phyloP scores from a whole-genome alignment of 2,113 vertebrate genomes.

The Carassius auratus region DNA sequence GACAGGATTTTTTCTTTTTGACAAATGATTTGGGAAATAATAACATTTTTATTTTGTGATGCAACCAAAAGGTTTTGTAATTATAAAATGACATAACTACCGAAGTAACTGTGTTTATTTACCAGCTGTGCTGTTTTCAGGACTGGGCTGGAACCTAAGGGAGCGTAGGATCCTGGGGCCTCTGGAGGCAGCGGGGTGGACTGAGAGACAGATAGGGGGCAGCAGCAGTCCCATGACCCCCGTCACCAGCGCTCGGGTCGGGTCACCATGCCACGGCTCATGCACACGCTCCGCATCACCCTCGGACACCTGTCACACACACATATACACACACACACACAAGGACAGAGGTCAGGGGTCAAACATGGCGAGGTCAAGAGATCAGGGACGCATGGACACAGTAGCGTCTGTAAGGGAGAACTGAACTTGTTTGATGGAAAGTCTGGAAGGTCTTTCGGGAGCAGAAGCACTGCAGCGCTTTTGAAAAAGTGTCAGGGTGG shows the following conservation, averaged over 20 bases:
- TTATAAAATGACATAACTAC: neutral
- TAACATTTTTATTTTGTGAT: neutral
- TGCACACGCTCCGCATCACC: slow-evolving; percentile 80
- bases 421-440: neutral
- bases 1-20: neutral
- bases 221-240: slow-evolving; percentile 87
- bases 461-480: neutral
- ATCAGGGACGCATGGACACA: neutral
- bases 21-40: neutral
- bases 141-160: slow-evolving; percentile 47
- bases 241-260: slow-evolving; percentile 81
- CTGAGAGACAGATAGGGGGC: slow-evolving; percentile 79
- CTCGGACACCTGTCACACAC: slow-evolving; percentile 72
- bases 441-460: slow-evolving; percentile 32
- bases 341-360: slow-evolving; percentile 52
- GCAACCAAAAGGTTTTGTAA: neutral
- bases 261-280: slow-evolving; percentile 75
- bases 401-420: neutral
- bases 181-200: slow-evolving; percentile 77
- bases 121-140: slow-evolving; percentile 52
- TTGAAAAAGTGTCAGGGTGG: slow-evolving; percentile 44
- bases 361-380: slow-evolving; percentile 1
- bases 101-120: slow-evolving; percentile 10
- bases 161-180: slow-evolving; percentile 69
- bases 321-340: neutral